A percentile compares a stretch with the other conserved stretches of the same genome.
phyloP scores from a whole-genome alignment of 2,113 vertebrate species.

The Protobothrops mucrosquamatus region DNA sequence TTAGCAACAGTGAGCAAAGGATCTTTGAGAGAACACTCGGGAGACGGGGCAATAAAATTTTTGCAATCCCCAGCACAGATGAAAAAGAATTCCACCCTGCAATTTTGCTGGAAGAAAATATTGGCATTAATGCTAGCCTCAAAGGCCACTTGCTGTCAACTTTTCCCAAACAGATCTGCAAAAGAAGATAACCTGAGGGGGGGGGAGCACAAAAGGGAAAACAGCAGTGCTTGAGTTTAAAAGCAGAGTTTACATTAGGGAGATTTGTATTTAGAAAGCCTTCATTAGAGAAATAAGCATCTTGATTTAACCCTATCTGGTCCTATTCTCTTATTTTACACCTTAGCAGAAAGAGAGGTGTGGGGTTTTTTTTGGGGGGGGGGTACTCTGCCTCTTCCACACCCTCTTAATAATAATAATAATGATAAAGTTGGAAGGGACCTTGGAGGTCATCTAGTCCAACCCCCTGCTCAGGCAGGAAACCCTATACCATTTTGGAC shows the following conservation, averaged over 20 bases:
- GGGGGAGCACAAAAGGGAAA: rapidly evolving
- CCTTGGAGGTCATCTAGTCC: too few species aligned
- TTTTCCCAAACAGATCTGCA: background rate
- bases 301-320: background rate
- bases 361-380: too few species aligned
- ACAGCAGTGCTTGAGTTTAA: background rate
- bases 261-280: background rate
- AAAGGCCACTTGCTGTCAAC: background rate
- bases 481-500: too few species aligned
- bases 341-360: background rate
- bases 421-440: too few species aligned
- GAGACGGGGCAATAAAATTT: background rate
- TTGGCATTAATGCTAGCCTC: background rate
- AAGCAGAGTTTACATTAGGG: background rate
- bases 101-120: background rate
- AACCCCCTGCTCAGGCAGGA: too few species aligned
- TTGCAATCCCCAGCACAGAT: background rate
- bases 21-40: background rate
- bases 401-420: too few species aligned
- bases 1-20: background rate
- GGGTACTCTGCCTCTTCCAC: too few species aligned
- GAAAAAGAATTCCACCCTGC: background rate
- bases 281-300: background rate
- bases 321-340: background rate
- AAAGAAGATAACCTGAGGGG: background rate